phyloP scores from a whole-genome alignment of 2,113 vertebrate species.

The Siphamia tubifer region DNA sequence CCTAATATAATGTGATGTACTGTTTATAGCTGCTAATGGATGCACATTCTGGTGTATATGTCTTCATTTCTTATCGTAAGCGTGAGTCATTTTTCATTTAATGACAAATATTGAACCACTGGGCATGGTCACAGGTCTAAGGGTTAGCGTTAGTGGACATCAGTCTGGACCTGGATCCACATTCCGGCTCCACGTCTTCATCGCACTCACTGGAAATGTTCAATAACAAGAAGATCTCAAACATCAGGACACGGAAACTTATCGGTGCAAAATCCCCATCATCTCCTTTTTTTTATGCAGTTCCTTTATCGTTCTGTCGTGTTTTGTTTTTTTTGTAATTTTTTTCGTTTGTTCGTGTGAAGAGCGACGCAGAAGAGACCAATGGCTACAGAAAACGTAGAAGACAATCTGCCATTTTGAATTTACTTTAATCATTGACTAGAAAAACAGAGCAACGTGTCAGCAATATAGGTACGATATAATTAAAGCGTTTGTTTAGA shows the following conservation, averaged over 20 bases:
- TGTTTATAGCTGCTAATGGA: constrained; percentile 97
- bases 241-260: constrained; percentile 93
- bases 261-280: constrained; percentile 87
- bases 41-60: constrained; percentile 92
- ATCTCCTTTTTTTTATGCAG: constrained; percentile 45
- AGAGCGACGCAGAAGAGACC: constrained; percentile 23
- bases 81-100: constrained; percentile 85
- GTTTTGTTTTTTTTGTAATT: no score
- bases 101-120: constrained; percentile 70
- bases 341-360: constrained; percentile 32
- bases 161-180: no score
- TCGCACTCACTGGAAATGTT: no score
- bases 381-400: constrained; percentile 59
- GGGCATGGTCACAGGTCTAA: constrained; percentile 63
- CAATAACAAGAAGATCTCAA: constrained; percentile 80
- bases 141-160: no score
- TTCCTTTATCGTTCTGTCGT: constrained; percentile 38
- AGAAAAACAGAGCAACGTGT: constrained; percentile 68
- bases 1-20: constrained; percentile 95
- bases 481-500: constrained; percentile 72
- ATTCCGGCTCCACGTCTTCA: no score
- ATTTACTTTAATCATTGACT: constrained; percentile 61
- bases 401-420: constrained; percentile 78
- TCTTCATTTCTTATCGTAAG: constrained; percentile 94
- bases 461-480: constrained; percentile 79